These are phyloP conservation scores for Anas capensis DNA, from an alignment of 2,797 vertebrate species.

Conservation along the genomic window DNA sequence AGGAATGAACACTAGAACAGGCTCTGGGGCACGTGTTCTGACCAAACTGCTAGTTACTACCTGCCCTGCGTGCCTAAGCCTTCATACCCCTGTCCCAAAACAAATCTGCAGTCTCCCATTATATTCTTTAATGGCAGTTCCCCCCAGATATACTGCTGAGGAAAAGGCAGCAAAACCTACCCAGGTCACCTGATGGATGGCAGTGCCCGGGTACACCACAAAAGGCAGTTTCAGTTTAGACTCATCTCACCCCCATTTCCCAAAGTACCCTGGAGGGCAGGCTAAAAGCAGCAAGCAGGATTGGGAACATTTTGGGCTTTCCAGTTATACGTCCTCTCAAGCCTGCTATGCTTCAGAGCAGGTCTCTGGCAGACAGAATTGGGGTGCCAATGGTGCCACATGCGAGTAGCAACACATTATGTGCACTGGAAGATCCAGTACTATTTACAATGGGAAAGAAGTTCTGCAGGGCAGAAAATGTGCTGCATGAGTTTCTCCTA, in stretches of 20 bases:
- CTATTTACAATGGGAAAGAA: background rate
- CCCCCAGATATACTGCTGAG: background rate
- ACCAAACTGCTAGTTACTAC: background rate
- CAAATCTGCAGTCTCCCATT: background rate
- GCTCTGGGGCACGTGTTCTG: background rate
- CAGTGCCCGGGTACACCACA: background rate
- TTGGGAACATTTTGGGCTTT: background rate
- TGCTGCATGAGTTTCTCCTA: background rate
- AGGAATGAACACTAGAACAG: background rate
- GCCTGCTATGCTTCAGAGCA: background rate
- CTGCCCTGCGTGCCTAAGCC: background rate
- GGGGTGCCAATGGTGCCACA: background rate
- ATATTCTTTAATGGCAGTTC: fast-evolving
- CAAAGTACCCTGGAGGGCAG: background rate
- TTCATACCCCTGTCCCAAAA: background rate
- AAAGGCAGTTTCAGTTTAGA: background rate
- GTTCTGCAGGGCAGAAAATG: background rate
- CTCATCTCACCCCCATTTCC: background rate
- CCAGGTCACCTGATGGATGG: background rate
- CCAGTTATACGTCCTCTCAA: background rate
- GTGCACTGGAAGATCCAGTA: background rate
- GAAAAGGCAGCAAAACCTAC: background rate
- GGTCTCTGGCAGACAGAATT: background rate
- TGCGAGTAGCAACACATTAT: background rate
- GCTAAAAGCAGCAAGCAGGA: background rate